Conservation (phyloP, 1,140 invertebrate species). For the Aphis craccivora region DNA sequence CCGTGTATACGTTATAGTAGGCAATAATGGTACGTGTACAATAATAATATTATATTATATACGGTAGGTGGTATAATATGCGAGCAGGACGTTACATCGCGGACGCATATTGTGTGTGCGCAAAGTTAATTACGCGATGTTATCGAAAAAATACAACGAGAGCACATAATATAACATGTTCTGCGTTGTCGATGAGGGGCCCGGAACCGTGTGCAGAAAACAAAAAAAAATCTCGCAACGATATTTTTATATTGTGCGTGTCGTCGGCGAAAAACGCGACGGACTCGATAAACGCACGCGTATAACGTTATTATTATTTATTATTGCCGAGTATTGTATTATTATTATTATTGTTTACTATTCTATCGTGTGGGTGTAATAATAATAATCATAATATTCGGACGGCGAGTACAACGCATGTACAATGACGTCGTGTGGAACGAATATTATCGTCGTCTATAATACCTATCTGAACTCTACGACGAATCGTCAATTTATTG, state of each 20-base stretch:
- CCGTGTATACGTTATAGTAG: too few species aligned
- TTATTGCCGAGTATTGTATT: not conserved
- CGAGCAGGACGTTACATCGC: not conserved
- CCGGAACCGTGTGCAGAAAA: not conserved
- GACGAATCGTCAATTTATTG: not conserved
- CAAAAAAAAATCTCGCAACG: not conserved
- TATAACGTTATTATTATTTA: not conserved
- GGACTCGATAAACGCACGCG: not conserved
- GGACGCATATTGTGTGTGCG: conserved; percentile 5
- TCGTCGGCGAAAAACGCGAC: not conserved
- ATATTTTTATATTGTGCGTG: not conserved
- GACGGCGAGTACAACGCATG: not conserved
- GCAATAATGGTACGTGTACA: conserved; percentile 8
- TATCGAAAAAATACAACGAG: not conserved
- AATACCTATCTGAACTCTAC: not conserved
- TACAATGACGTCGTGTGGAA: not conserved
- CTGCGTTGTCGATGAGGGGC: too few species aligned
- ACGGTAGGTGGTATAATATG: not conserved
- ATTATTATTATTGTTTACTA: not conserved
- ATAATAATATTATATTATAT: not conserved
- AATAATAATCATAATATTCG: not conserved
- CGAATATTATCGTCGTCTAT: not conserved
- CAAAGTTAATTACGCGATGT: conserved; percentile 16
- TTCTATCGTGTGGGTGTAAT: not conserved
- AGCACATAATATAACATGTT: too few species aligned